These are phyloP conservation scores for Ectropis grisescens DNA, from an alignment of 1,140 invertebrate species.

Conservation along the genomic window DNA sequence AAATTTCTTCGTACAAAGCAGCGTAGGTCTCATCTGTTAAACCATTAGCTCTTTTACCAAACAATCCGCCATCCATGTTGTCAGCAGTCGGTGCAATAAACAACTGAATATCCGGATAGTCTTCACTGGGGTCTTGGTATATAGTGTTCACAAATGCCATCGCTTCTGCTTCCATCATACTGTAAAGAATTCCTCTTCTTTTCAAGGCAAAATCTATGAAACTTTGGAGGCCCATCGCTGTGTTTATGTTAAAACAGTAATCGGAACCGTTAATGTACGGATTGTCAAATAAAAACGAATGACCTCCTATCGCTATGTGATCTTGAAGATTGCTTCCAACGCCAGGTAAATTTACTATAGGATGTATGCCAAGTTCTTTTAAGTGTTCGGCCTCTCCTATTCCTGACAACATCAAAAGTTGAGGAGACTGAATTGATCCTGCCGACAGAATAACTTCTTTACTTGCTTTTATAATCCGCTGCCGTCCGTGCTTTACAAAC, in stretches of 20 bases:
- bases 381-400: slow-evolving; percentile 78
- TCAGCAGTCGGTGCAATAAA: slow-evolving; percentile 80
- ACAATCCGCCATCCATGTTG: slow-evolving; percentile 81
- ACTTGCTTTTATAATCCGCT: slow-evolving; percentile 64
- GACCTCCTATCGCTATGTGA: slow-evolving; percentile 77
- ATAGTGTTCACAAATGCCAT: slow-evolving; percentile 84
- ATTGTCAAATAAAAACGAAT: slow-evolving; percentile 71
- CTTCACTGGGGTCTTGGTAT: slow-evolving; percentile 73
- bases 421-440: slow-evolving; percentile 80
- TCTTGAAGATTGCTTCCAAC: slow-evolving; percentile 88
- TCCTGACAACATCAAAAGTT: slow-evolving; percentile 86
- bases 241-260: slow-evolving; percentile 74
- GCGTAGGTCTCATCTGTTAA: slow-evolving; percentile 77
- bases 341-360: slow-evolving; percentile 74
- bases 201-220: slow-evolving; percentile 72
- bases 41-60: slow-evolving; percentile 76
- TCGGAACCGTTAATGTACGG: slow-evolving; percentile 51
- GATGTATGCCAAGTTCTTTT: slow-evolving; percentile 71
- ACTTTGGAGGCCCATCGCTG: slow-evolving; percentile 65
- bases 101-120: slow-evolving; percentile 85
- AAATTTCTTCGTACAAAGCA: slow-evolving; percentile 75
- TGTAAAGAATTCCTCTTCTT: slow-evolving; percentile 74
- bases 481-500: slow-evolving; percentile 69
- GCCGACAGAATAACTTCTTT: slow-evolving; percentile 82
- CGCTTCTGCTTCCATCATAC: slow-evolving; percentile 78